Conservation (phyloP, 1,140 invertebrate species). For the Drosophila grimshawi region DNA sequence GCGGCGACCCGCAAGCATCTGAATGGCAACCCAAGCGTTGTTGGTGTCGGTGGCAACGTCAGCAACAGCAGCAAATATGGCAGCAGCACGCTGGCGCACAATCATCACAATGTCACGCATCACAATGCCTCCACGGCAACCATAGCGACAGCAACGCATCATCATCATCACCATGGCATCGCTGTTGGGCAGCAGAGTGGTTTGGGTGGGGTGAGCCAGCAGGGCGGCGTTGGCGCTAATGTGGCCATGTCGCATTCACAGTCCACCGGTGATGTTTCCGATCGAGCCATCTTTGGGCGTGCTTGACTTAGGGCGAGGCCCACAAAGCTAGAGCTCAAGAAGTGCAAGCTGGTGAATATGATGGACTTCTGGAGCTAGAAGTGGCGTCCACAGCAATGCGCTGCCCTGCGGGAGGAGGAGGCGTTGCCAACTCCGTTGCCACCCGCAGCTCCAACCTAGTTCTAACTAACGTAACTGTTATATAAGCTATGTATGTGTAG, state of each 20-base stretch:
- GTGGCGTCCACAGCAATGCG: conserved; percentile 79
- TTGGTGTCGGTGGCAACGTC: conserved; percentile 32
- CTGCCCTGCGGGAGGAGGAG: conserved; percentile 63
- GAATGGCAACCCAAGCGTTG: conserved; percentile 46
- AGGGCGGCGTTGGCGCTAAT: conserved; percentile 31
- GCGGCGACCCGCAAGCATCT: conserved; percentile 77
- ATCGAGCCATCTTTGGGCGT: conserved; percentile 86
- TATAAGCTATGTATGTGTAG: conserved; percentile 52
- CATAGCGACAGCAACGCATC: conserved; percentile 66
- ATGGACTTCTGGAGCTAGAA: conserved; percentile 84
- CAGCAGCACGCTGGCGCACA: conserved; percentile 70
- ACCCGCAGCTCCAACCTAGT: conserved; percentile 33
- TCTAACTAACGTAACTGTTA: conserved; percentile 46
- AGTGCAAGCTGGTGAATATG: conserved; percentile 84
- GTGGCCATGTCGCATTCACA: conserved; percentile 86
- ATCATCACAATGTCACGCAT: conserved; percentile 74
- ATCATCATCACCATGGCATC: conserved; percentile 55
- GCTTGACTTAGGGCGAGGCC: conserved; percentile 86
- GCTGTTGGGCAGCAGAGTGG: conserved; percentile 20
- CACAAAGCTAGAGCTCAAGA: conserved; percentile 83
- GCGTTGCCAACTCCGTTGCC: conserved; percentile 13
- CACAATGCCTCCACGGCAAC: conserved; percentile 78
- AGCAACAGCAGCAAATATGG: conserved; percentile 59
- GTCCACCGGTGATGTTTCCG: conserved; percentile 86
- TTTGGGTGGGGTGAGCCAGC: conserved; percentile 5